Conservation (phyloP, 2,113 vertebrate species). For the Thalassoma bifasciatum region DNA sequence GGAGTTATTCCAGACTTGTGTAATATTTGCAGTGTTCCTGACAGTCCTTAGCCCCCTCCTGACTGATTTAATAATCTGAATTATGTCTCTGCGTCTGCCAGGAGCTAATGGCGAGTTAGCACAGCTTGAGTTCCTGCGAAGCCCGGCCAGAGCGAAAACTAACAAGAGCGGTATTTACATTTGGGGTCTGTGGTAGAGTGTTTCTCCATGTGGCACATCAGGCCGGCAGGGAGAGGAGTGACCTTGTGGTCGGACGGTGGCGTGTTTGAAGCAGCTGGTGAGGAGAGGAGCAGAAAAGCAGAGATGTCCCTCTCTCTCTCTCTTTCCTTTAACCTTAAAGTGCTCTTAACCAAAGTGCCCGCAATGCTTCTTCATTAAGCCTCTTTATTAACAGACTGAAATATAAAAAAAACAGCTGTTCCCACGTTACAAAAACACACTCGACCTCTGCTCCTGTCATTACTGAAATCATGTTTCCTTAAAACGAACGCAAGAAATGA, state of each 20-base stretch:
- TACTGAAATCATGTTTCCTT: neutral
- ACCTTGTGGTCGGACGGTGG: slow-evolving; percentile 49
- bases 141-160: slow-evolving; percentile 62
- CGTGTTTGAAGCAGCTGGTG: slow-evolving; percentile 62
- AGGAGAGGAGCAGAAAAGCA: neutral
- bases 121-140: slow-evolving; percentile 74
- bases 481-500: too few species aligned
- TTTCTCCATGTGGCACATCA: slow-evolving; percentile 61
- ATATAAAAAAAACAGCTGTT: slow-evolving; percentile 29
- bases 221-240: slow-evolving; percentile 40
- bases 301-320: neutral
- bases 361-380: neutral
- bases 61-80: slow-evolving; percentile 70
- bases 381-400: neutral
- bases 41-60: slow-evolving; percentile 52
- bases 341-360: slow-evolving; percentile 53
- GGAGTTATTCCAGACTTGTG: slow-evolving; percentile 44
- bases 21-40: slow-evolving; percentile 60
- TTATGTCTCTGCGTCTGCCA: slow-evolving; percentile 64
- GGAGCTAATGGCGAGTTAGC: slow-evolving; percentile 59
- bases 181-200: slow-evolving; percentile 36
- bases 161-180: slow-evolving; percentile 68
- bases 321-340: slow-evolving; percentile 2
- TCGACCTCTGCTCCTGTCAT: neutral
- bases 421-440: neutral